These are phyloP conservation scores for Strigamia transsilvanica DNA, from an alignment of 2,888 invertebrate species.

Conservation along the genomic window DNA sequence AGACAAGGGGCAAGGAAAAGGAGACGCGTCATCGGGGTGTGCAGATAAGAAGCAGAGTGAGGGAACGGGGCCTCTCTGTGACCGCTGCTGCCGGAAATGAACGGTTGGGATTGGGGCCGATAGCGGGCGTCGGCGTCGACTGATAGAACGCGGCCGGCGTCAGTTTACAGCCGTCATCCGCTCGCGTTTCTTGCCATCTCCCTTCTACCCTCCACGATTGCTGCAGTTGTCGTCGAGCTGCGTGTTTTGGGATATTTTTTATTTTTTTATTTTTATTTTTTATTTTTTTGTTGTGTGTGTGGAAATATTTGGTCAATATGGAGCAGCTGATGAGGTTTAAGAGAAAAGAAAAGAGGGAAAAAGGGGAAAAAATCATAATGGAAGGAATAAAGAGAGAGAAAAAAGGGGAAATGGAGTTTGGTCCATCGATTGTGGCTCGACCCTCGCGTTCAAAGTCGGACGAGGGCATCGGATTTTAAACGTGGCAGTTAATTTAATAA, in stretches of 20 bases:
- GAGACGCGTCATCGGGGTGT: constrained; percentile 44
- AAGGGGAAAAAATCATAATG: not conserved
- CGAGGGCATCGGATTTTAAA: constrained; percentile 51
- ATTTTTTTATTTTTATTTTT: too few species aligned
- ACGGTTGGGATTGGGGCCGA: constrained; percentile 49
- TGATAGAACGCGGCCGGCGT: constrained; percentile 46
- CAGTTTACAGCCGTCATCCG: constrained; percentile 41
- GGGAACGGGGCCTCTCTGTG: constrained; percentile 37
- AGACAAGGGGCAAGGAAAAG: not conserved
- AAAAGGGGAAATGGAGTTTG: constrained; percentile 28
- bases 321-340: constrained; percentile 35
- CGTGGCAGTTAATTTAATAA: constrained; percentile 57
- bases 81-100: constrained; percentile 49
- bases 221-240: not conserved
- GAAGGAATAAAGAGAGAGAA: not conserved
- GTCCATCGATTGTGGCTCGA: constrained; percentile 49
- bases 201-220: not conserved
- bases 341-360: not conserved
- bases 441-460: constrained; percentile 50
- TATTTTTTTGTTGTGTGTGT: not conserved
- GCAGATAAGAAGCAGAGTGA: constrained; percentile 18
- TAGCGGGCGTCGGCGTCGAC: constrained; percentile 48
- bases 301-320: constrained; percentile 38
- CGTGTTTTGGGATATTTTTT: constrained; percentile 7
- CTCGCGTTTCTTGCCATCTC: constrained; percentile 2